These are phyloP conservation scores for Mesembrinibis cayennensis DNA, from an alignment of 2,113 vertebrate species.

Conservation along the genomic window DNA sequence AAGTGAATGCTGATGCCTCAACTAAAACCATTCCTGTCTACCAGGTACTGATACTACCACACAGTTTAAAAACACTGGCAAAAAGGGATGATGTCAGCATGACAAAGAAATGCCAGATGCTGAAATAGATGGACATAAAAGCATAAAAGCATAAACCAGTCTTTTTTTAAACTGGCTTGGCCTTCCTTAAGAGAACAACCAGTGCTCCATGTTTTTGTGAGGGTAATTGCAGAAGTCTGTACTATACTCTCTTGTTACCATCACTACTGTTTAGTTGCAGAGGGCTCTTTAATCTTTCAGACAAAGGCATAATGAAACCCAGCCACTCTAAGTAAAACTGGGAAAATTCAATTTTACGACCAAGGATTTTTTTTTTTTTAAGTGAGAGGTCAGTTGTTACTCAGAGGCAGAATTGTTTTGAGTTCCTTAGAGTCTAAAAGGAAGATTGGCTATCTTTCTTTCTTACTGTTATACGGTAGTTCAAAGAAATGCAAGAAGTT, in stretches of 20 bases:
- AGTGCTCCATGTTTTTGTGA: background rate
- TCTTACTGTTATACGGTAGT: background rate
- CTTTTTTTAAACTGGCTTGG: background rate
- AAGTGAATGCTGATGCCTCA: background rate
- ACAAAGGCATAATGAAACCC: background rate
- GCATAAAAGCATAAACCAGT: background rate
- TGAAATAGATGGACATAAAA: background rate
- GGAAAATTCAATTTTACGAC: background rate
- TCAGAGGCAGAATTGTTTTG: background rate
- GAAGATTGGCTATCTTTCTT: background rate
- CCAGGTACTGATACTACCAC: background rate
- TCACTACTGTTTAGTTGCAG: background rate
- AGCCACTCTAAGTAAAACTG: background rate
- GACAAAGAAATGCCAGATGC: background rate
- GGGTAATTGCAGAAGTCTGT: background rate
- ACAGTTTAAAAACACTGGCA: background rate
- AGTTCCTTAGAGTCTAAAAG: background rate
- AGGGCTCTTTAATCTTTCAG: slow-evolving; percentile 7
- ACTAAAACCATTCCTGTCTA: background rate
- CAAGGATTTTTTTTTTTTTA: background rate
- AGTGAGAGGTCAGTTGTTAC: background rate
- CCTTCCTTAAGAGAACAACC: background rate
- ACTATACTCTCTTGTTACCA: background rate
- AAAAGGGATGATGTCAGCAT: background rate
- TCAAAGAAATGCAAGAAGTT: background rate